Conservation (phyloP, 2,113 vertebrate species). For the Phrynocephalus versicolor region DNA sequence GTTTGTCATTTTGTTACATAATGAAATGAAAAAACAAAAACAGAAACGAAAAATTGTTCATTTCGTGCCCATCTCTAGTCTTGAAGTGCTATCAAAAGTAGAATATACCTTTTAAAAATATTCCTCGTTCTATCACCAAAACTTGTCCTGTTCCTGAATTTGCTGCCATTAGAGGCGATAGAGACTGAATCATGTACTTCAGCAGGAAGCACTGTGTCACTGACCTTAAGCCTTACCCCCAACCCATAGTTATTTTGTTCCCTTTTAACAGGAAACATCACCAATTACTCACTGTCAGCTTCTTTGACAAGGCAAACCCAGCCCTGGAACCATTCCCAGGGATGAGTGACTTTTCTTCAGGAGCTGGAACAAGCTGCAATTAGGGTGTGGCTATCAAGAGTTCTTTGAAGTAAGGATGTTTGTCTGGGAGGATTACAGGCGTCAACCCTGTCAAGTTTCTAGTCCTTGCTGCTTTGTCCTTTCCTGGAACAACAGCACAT, state of each 20-base stretch:
- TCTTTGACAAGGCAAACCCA: neutral
- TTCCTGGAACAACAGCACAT: neutral
- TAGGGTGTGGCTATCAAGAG: neutral
- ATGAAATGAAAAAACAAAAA: too few species aligned
- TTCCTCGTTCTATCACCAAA: neutral
- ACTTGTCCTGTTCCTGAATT: neutral
- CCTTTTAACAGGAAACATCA: neutral
- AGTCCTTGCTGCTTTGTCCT: neutral
- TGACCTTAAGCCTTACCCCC: neutral
- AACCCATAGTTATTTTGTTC: neutral
- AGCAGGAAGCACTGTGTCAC: neutral
- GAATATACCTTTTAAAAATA: neutral
- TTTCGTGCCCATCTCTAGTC: too few species aligned
- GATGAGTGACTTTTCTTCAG: neutral
- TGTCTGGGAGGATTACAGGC: neutral
- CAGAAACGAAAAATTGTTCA: too few species aligned
- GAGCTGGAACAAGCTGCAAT: neutral
- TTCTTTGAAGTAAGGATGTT: constrained; percentile 18
- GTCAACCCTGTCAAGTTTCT: neutral
- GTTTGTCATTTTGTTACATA: too few species aligned
- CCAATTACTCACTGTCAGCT: neutral
- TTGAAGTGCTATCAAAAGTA: neutral
- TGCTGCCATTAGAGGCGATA: neutral
- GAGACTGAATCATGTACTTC: neutral
- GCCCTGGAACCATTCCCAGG: neutral